These are phyloP conservation scores for Piprites chloris DNA, from an alignment of 2,113 vertebrate species.

Conservation along the genomic window DNA sequence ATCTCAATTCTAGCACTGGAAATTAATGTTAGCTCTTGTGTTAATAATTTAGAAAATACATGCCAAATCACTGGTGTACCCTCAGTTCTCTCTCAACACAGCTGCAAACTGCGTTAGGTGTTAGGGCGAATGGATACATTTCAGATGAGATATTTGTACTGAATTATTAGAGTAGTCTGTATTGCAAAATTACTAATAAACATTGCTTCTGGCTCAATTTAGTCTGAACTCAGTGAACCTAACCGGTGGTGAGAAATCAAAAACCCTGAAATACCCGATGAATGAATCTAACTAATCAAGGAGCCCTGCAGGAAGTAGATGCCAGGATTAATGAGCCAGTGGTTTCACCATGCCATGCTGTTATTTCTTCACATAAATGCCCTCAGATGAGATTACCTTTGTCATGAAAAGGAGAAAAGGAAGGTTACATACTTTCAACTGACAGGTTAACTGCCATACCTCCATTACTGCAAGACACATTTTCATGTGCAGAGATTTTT, in stretches of 20 bases:
- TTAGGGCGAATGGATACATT: conserved; percentile 62
- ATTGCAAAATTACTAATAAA: conserved; percentile 83
- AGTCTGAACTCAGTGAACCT: conserved; percentile 79
- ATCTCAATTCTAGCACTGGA: conserved; percentile 57
- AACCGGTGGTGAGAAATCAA: conserved; percentile 78
- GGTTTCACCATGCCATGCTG: conserved; percentile 75
- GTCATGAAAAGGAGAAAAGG: conserved; percentile 78
- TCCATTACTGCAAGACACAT: conserved; percentile 68
- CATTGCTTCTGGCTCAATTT: conserved; percentile 80
- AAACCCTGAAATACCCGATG: conserved; percentile 72
- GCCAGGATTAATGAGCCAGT: conserved; percentile 81
- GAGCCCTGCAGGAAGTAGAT: conserved; percentile 77
- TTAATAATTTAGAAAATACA: conserved; percentile 75
- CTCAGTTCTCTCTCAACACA: conserved; percentile 62
- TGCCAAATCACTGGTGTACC: conserved; percentile 67
- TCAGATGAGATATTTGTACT: conserved; percentile 76
- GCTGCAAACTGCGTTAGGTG: conserved; percentile 68
- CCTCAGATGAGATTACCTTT: conserved; percentile 78
- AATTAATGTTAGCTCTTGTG: conserved; percentile 63
- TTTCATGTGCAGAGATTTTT: conserved; percentile 64
- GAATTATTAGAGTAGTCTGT: conserved; percentile 78
- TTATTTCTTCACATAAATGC: conserved; percentile 80
- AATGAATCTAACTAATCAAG: conserved; percentile 81
- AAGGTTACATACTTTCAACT: conserved; percentile 76
- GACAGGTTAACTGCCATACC: conserved; percentile 74